phyloP scores from a whole-genome alignment of 2,113 vertebrate genomes.

The Scolopax mira region DNA sequence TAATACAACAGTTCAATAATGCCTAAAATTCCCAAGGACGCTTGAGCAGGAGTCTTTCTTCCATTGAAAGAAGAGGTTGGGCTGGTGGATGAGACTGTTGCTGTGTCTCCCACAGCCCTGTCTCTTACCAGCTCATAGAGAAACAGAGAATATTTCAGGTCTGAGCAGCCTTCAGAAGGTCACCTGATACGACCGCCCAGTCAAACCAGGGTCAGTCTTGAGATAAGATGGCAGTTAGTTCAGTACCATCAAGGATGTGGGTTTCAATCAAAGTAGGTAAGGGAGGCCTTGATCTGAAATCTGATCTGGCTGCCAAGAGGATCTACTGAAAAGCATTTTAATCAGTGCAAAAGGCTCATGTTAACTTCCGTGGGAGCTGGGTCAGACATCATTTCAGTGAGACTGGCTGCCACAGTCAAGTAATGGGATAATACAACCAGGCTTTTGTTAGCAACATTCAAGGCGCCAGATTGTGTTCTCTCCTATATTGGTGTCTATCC shows the following conservation, averaged over 20 bases:
- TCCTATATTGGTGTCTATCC: constrained; percentile 51
- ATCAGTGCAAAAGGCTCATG: not conserved
- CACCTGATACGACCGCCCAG: accelerated
- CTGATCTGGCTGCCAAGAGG: accelerated
- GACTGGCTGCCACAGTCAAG: not conserved
- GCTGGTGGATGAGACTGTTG: not conserved
- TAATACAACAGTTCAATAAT: constrained; percentile 5
- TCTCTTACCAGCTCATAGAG: not conserved
- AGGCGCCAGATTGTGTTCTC: constrained; percentile 46
- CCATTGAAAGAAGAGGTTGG: not conserved
- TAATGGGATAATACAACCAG: not conserved
- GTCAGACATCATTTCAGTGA: constrained; percentile 17
- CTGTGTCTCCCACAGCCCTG: not conserved
- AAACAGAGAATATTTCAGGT: not conserved
- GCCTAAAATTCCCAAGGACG: not conserved
- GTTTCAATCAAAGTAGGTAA: not conserved
- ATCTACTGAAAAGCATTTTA: constrained; percentile 29
- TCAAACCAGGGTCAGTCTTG: not conserved
- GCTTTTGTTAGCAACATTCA: constrained; percentile 53
- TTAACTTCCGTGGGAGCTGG: not conserved
- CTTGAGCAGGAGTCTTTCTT: not conserved
- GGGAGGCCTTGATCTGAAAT: not conserved
- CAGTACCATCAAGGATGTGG: accelerated
- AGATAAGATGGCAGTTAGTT: not conserved
- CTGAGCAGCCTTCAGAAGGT: not conserved